phyloP scores from a whole-genome alignment of 2,888 invertebrate genomes.

The Microctonus brassicae region DNA sequence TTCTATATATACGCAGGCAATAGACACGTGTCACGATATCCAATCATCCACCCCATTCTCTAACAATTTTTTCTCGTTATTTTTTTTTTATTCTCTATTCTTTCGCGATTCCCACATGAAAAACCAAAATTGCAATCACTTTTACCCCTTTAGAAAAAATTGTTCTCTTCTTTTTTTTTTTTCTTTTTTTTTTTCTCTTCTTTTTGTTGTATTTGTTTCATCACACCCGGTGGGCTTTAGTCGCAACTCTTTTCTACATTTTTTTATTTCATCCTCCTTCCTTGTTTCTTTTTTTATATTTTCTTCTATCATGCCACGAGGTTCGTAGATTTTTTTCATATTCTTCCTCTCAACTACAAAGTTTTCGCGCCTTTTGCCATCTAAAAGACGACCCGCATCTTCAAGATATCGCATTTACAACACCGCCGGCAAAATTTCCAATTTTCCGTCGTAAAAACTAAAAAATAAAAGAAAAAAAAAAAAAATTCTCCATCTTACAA shows the following conservation, averaged over 20 bases:
- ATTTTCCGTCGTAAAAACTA: slow-evolving; percentile 33
- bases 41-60: slow-evolving; percentile 37
- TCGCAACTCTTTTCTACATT: background rate
- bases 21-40: slow-evolving; percentile 30
- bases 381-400: slow-evolving; percentile 7
- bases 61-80: slow-evolving; percentile 33
- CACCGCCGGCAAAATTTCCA: slow-evolving; percentile 43
- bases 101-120: background rate
- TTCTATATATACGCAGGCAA: slow-evolving; percentile 52
- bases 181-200: background rate
- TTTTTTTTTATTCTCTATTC: slow-evolving; percentile 3
- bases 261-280: slow-evolving; percentile 1
- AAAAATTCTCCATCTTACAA: slow-evolving; percentile 7
- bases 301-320: slow-evolving; percentile 12
- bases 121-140: background rate
- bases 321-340: background rate
- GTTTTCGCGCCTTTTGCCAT: slow-evolving; percentile 25
- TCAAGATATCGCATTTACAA: slow-evolving; percentile 22
- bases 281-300: slow-evolving; percentile 2
- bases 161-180: background rate
- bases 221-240: background rate
- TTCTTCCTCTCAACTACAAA: slow-evolving; percentile 22
- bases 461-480: slow-evolving; percentile 26
- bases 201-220: slow-evolving; percentile 8
- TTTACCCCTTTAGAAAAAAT: background rate